Evolutionary conservation across 2,797 vertebrate genomes (phyloP).

Genomic region (Loriculus beryllinus): DNA sequence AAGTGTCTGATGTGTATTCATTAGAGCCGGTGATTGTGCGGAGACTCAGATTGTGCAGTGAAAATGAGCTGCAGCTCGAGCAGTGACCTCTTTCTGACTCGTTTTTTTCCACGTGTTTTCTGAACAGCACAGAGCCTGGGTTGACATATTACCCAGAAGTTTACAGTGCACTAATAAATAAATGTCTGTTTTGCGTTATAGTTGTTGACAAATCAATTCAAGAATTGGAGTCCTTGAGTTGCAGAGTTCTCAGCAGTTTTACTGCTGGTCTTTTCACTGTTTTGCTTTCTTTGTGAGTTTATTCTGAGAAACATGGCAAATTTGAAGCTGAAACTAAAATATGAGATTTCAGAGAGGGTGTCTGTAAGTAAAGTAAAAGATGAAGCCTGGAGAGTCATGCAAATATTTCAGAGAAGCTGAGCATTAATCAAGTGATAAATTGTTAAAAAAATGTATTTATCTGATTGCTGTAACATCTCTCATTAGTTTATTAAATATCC

Average conservation of each 20-base stretch:
- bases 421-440: not conserved
- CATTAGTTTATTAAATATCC: not conserved
- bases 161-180: not conserved
- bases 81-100: not conserved
- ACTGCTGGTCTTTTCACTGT: not conserved
- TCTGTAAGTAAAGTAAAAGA: not conserved
- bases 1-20: rapidly evolving
- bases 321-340: not conserved
- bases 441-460: not conserved
- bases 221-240: not conserved
- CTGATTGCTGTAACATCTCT: not conserved
- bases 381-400: not conserved
- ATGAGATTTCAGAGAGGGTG: not conserved
- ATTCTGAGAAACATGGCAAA: not conserved
- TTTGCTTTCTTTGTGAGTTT: not conserved
- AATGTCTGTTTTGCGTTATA: not conserved
- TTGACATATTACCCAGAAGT: not conserved
- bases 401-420: not conserved
- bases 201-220: not conserved
- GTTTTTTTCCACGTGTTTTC: not conserved
- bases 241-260: not conserved
- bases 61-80: not conserved
- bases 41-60: not conserved
- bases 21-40: rapidly evolving
- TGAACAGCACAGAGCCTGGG: not conserved